Conservation (phyloP, 2,113 vertebrate genomes). For the Epinephelus moara region DNA sequence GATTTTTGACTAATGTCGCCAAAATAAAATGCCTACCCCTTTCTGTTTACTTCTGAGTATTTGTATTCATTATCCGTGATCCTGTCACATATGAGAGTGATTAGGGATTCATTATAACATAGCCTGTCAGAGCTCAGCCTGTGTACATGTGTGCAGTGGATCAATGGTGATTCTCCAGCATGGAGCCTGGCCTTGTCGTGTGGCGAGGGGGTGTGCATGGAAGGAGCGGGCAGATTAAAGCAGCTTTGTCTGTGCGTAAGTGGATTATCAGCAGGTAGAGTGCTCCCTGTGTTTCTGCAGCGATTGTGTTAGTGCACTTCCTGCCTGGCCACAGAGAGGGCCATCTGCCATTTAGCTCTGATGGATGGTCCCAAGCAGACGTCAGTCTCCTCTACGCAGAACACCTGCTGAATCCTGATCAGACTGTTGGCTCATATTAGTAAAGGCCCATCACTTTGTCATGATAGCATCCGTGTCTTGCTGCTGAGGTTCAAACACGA, state of each 20-base stretch:
- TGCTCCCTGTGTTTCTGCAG: constrained; percentile 77
- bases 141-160: constrained; percentile 63
- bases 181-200: constrained; percentile 66
- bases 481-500: constrained; percentile 46
- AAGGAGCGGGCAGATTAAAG: constrained; percentile 80
- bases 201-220: constrained; percentile 51
- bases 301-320: constrained; percentile 82
- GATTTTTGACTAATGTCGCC: too few relatives aligned
- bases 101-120: constrained; percentile 59
- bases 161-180: constrained; percentile 70
- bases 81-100: constrained; percentile 36
- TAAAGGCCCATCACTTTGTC: constrained; percentile 61
- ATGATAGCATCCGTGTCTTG: constrained; percentile 37
- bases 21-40: too few relatives aligned
- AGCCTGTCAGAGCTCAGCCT: constrained; percentile 48
- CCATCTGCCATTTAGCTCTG: constrained; percentile 86
- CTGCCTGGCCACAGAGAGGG: constrained; percentile 78
- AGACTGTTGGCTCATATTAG: constrained; percentile 67
- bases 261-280: constrained; percentile 87
- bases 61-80: constrained; percentile 28
- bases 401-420: constrained; percentile 82
- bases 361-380: constrained; percentile 79
- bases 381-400: constrained; percentile 64
- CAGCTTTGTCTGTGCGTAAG: constrained; percentile 81
- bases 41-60: constrained; percentile 13